Evolutionary conservation across 1,140 invertebrate genomes (phyloP).

Genomic region (Halyomorpha halys): DNA sequence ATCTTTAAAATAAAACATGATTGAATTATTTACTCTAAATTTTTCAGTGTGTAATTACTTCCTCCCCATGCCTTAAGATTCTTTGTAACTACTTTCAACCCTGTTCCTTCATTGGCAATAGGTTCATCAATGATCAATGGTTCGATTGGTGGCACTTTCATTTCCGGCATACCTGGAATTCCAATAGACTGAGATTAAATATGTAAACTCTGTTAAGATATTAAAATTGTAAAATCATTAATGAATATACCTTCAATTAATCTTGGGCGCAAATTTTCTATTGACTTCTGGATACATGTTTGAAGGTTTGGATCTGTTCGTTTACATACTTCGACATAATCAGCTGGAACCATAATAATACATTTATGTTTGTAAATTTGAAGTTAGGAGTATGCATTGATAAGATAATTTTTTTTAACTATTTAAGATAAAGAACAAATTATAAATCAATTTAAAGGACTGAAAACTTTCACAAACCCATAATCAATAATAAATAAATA

Average conservation of each 20-base stretch:
- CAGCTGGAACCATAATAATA: slow-evolving; percentile 39
- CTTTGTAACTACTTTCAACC: slow-evolving; percentile 49
- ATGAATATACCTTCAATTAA: slow-evolving; percentile 40
- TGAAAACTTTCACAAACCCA: too few relatives aligned
- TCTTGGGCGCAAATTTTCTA: slow-evolving; percentile 41
- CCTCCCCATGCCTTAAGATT: slow-evolving; percentile 49
- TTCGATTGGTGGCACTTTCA: slow-evolving; percentile 54
- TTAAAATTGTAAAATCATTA: neutral
- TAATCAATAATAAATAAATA: too few relatives aligned
- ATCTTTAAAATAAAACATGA: too few relatives aligned
- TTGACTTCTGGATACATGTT: slow-evolving; percentile 45
- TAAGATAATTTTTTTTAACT: too few relatives aligned
- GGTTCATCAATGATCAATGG: slow-evolving; percentile 45
- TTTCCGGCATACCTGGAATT: slow-evolving; percentile 37
- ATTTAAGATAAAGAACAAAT: too few relatives aligned
- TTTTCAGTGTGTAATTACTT: slow-evolving; percentile 46
- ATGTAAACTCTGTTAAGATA: neutral
- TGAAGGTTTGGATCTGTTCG: slow-evolving; percentile 47
- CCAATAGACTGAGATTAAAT: neutral
- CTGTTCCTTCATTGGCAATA: slow-evolving; percentile 41
- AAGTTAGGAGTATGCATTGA: too few relatives aligned
- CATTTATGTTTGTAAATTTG: neutral
- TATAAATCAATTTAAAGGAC: too few relatives aligned
- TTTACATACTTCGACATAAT: slow-evolving; percentile 53
- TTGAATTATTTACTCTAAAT: slow-evolving; percentile 46